A percentile compares a stretch with the other conserved stretches of the same genome.
Evolutionary conservation across 2,797 vertebrate species (phyloP).

Genomic region (Fratercula arctica): DNA sequence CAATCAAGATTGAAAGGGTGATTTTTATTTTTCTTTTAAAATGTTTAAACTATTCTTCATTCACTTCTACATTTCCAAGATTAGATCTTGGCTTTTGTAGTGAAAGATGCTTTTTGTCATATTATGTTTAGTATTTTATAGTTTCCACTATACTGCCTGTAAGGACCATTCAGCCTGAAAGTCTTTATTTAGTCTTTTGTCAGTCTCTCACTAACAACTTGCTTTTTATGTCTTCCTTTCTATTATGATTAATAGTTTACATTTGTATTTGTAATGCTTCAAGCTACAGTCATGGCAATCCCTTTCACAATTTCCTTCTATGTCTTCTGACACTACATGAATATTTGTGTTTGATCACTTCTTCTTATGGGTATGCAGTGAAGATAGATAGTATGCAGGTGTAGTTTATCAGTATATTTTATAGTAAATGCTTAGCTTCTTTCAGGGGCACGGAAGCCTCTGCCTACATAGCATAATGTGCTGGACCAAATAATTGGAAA

Average conservation of each 20-base stretch:
- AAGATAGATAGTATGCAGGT: neutral
- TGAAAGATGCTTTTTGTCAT: neutral
- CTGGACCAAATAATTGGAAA: neutral
- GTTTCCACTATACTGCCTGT: neutral
- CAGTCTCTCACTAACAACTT: conserved; percentile 2
- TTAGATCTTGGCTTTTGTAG: neutral
- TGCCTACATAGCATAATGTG: neutral
- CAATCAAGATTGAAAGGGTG: neutral
- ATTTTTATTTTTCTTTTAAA: neutral
- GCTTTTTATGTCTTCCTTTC: conserved; percentile 38
- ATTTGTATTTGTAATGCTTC: neutral
- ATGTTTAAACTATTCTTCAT: neutral
- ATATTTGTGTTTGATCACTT: conserved; percentile 38
- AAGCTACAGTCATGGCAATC: conserved; percentile 3
- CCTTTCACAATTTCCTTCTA: conserved; percentile 2
- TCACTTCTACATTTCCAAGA: neutral
- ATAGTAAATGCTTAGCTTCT: neutral
- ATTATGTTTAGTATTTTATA: neutral
- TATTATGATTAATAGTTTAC: conserved; percentile 53
- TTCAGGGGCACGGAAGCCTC: neutral
- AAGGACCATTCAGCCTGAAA: conserved; percentile 5
- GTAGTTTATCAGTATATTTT: neutral
- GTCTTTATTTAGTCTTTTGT: conserved; percentile 39
- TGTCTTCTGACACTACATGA: neutral
- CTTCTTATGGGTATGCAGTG: neutral